Evolutionary conservation across 2,888 invertebrate genomes (phyloP).

Genomic region (Nematopogon swammerdamellus): DNA sequence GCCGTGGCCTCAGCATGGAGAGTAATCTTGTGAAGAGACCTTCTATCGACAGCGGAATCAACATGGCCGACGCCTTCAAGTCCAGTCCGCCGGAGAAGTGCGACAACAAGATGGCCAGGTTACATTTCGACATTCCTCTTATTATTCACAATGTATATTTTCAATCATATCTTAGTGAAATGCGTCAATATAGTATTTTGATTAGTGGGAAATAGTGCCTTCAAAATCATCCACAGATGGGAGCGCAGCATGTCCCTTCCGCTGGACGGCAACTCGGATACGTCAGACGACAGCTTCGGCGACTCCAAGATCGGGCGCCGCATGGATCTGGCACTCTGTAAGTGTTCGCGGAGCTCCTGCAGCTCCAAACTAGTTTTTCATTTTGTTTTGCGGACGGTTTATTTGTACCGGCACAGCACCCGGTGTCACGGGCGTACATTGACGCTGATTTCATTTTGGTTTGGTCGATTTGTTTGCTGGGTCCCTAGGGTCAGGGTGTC

Average conservation of each 20-base stretch:
- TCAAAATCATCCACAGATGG: conserved; percentile 44
- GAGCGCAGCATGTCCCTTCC: conserved; percentile 71
- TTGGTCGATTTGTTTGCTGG: conserved; percentile 18
- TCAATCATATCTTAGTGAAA: no score
- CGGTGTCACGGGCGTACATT: conserved; percentile 10
- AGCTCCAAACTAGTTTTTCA: no score
- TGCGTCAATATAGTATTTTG: no score
- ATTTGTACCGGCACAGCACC: conserved; percentile 50
- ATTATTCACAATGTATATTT: no score
- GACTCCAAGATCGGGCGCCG: conserved; percentile 58
- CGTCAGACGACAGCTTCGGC: conserved; percentile 40
- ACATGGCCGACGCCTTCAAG: conserved; percentile 59
- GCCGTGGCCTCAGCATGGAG: conserved; percentile 38
- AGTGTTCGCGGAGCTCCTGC: conserved; percentile 37
- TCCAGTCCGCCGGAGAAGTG: conserved; percentile 37
- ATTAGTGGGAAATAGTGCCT: no score
- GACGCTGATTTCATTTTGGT: conserved; percentile 1
- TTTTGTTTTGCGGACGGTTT: conserved; percentile 51
- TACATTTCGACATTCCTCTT: no score
- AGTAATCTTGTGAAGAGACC: conserved; percentile 66
- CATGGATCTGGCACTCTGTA: conserved; percentile 85
- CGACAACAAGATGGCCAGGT: neutral
- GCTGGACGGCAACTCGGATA: conserved; percentile 41
- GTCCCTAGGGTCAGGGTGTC: neutral
- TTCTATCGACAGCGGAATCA: conserved; percentile 77